Evolutionary conservation across 2,797 vertebrate genomes (phyloP).

Genomic region (Siniperca scherzeri): DNA sequence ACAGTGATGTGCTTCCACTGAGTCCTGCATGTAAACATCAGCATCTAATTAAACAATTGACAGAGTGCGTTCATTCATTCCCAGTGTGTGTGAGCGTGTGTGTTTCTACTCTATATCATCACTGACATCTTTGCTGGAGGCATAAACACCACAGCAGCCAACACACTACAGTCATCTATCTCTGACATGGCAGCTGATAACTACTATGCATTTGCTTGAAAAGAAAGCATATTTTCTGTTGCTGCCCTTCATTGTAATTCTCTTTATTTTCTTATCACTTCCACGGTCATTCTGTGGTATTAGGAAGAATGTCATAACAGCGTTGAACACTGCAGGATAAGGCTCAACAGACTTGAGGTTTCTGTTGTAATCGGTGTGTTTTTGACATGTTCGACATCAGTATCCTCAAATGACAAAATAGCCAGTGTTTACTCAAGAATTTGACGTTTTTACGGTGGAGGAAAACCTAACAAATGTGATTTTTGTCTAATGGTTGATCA

Average conservation of each 20-base stretch:
- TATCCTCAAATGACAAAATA: background rate
- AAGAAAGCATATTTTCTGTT: background rate
- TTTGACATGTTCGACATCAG: background rate
- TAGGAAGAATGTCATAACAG: too few relatives aligned
- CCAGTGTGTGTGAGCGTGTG: background rate
- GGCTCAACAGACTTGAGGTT: background rate
- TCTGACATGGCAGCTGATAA: constrained; percentile 2
- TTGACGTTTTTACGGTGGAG: too few relatives aligned
- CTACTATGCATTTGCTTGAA: background rate
- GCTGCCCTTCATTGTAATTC: background rate
- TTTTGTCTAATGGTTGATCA: background rate
- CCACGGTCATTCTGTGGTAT: background rate
- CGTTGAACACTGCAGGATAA: background rate
- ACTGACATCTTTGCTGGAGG: constrained; percentile 30
- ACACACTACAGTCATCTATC: constrained; percentile 1
- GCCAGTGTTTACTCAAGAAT: too few relatives aligned
- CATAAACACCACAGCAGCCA: constrained; percentile 13
- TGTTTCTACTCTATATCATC: constrained; percentile 24
- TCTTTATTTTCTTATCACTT: background rate
- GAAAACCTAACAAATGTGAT: background rate
- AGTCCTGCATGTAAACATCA: constrained; percentile 8
- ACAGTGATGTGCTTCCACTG: background rate
- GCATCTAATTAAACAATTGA: constrained; percentile 10
- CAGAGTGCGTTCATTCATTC: constrained; percentile 1
- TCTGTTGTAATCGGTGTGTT: background rate